Conservation (phyloP, 2,113 vertebrate genomes). For the Scophthalmus maximus region DNA sequence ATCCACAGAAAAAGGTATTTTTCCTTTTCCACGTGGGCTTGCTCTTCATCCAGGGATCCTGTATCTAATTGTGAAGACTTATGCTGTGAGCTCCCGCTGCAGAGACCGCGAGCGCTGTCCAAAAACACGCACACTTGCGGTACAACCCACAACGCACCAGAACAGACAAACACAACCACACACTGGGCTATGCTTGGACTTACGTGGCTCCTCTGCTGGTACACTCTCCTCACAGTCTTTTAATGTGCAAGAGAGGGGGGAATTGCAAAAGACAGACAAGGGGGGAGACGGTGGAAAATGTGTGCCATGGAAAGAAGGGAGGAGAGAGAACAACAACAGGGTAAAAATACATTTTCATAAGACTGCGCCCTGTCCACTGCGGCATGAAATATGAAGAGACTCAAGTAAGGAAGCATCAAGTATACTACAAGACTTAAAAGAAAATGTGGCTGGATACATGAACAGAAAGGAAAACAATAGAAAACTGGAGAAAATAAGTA, state of each 20-base stretch:
- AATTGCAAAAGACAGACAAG: conserved; percentile 45
- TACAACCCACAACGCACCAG: conserved; percentile 21
- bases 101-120: conserved; percentile 36
- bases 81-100: conserved; percentile 46
- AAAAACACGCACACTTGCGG: conserved; percentile 54
- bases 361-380: neutral
- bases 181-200: conserved; percentile 68
- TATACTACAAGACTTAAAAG: neutral
- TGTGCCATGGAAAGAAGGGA: conserved; percentile 22
- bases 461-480: neutral
- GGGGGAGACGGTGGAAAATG: conserved; percentile 37
- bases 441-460: conserved; percentile 3
- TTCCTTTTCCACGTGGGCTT: conserved; percentile 51
- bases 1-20: conserved; percentile 43
- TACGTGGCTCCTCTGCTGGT: conserved; percentile 79
- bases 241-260: conserved; percentile 41
- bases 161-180: conserved; percentile 54
- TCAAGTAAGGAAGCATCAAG: neutral
- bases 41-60: conserved; percentile 51
- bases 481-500: neutral
- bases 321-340: conserved; percentile 8
- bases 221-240: conserved; percentile 83
- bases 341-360: conserved; percentile 25
- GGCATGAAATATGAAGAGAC: conserved; percentile 21
- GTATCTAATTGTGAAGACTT: conserved; percentile 63